Evolutionary conservation across 1,140 invertebrate species (phyloP), one percentile per base, ranked within the genome.

Genomic region (Bacillus rossius): DNA sequence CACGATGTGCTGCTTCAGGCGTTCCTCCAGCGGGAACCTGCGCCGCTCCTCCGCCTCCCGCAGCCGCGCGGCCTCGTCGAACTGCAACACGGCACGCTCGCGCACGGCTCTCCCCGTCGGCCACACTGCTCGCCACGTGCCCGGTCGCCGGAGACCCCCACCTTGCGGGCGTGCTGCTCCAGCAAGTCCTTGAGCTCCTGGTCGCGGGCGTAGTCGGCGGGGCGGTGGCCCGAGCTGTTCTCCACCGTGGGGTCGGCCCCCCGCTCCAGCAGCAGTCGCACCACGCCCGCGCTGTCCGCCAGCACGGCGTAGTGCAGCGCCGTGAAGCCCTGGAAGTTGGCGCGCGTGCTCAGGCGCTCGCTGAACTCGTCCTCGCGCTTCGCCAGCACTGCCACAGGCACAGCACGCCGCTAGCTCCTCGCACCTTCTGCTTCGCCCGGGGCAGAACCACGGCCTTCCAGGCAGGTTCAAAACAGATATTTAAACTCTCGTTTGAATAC

Each of bases 281-380:
- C 79, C 48, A 84, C 81, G 16, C 77, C 77, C 19, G 78, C 66
- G 65, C 86, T 84, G 75, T 94, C 85, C 13, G 82, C 77, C 26
- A 96, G 73, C 41, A 87, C 89, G 16, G 92, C 92, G 79, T 96
- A 97, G 73, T 96, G 93, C 41, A 97, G 77, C 42, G 92, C 83
- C 51, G 93, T 95, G 73, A 91, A 94, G 17, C 91, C 92, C 59
- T 84, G 77, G 70, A 92, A 96, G 8, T 82, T 85, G 0, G 86
- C 89, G 65, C 81, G 79, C 59, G 77, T 85, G 65, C 88, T 91
- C 56, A 95, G 77, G 22, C 78, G 69, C 62, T 85, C 79, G 64
- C 82, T 87, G 72, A 95, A 96, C 70, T 93, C 88, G 42, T 89
- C 84, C 67, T 93, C 89, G 56, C 91, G 75, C 25, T 76, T 77